These are phyloP conservation scores for Chalcis sispes DNA, from an alignment of 2,888 invertebrate species.

Conservation along the genomic window DNA sequence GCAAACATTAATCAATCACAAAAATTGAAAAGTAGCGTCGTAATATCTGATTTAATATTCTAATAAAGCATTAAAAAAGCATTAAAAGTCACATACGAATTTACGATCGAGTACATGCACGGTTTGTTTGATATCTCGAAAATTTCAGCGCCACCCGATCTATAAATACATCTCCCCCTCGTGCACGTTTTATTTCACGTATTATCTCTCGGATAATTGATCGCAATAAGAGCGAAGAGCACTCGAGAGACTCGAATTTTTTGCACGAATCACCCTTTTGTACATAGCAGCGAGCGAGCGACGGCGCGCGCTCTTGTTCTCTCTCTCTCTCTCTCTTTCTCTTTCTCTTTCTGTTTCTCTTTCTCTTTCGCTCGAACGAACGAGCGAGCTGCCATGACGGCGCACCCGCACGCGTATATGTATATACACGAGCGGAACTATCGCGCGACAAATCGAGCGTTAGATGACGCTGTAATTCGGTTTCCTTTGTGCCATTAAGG, in stretches of 20 bases:
- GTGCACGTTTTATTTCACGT: slow-evolving; percentile 36
- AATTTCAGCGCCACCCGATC: background rate
- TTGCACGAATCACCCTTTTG: slow-evolving; percentile 55
- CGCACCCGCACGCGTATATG: slow-evolving; percentile 21
- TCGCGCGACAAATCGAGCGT: slow-evolving; percentile 55
- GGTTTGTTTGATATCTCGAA: slow-evolving; percentile 48
- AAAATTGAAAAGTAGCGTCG: no score
- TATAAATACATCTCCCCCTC: background rate
- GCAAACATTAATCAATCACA: no score
- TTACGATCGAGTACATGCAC: background rate
- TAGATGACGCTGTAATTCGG: slow-evolving; percentile 55
- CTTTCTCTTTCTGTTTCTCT: no score
- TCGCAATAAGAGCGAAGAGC: slow-evolving; percentile 38
- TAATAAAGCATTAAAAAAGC: no score
- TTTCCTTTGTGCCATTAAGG: slow-evolving; percentile 52
- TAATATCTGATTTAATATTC: no score
- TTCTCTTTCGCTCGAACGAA: background rate
- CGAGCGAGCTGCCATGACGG: slow-evolving; percentile 43
- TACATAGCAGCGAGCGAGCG: slow-evolving; percentile 4
- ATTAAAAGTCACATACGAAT: no score
- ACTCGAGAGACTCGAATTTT: slow-evolving; percentile 53
- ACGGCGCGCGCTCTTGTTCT: slow-evolving; percentile 19
- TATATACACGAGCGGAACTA: slow-evolving; percentile 28
- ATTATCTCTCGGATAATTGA: slow-evolving; percentile 53
- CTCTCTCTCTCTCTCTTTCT: no score